These are phyloP conservation scores for Bovichtus variegatus DNA, from an alignment of 2,797 vertebrate genomes.

Conservation along the genomic window DNA sequence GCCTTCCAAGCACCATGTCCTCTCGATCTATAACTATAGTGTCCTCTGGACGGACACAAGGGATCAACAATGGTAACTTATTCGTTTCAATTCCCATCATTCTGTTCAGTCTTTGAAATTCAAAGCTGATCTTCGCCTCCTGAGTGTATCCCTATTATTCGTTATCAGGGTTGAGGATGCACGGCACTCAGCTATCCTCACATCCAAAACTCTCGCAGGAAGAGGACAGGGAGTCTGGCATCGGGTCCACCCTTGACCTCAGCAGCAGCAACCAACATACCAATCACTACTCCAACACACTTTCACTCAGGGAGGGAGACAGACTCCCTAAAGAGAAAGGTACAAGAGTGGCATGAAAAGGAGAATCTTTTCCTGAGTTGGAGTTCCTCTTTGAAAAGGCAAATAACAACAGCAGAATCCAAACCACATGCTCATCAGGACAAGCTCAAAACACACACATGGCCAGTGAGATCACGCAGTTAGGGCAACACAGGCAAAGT, in stretches of 20 bases:
- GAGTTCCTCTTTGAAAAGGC: slow-evolving; percentile 34
- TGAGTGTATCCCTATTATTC: slow-evolving; percentile 1
- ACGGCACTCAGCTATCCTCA: slow-evolving; percentile 69
- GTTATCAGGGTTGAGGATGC: slow-evolving; percentile 71
- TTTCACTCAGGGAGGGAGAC: slow-evolving; percentile 68
- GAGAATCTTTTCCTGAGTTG: slow-evolving; percentile 2
- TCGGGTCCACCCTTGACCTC: slow-evolving; percentile 83
- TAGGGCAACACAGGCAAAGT: too few species aligned
- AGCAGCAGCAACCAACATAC: slow-evolving; percentile 73
- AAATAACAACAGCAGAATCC: slow-evolving; percentile 30
- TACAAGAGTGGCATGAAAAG: slow-evolving; percentile 57
- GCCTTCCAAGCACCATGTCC: slow-evolving; percentile 66
- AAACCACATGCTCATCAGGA: slow-evolving; percentile 33
- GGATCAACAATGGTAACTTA: slow-evolving; percentile 65
- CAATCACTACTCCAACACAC: slow-evolving; percentile 33
- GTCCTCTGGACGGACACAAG: slow-evolving; percentile 47
- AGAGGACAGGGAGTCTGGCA: slow-evolving; percentile 84
- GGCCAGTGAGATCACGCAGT: slow-evolving; percentile 18
- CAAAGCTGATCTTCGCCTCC: not conserved
- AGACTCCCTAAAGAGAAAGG: slow-evolving; percentile 81
- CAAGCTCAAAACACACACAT: slow-evolving; percentile 31
- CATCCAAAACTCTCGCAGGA: slow-evolving; percentile 70
- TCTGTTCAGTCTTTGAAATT: slow-evolving; percentile 22
- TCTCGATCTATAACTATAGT: slow-evolving; percentile 72
- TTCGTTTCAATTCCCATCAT: slow-evolving; percentile 4